Base-by-base conservation (phyloP, 1,140 invertebrate genomes). In the Apocrypta bakeri region DNA sequence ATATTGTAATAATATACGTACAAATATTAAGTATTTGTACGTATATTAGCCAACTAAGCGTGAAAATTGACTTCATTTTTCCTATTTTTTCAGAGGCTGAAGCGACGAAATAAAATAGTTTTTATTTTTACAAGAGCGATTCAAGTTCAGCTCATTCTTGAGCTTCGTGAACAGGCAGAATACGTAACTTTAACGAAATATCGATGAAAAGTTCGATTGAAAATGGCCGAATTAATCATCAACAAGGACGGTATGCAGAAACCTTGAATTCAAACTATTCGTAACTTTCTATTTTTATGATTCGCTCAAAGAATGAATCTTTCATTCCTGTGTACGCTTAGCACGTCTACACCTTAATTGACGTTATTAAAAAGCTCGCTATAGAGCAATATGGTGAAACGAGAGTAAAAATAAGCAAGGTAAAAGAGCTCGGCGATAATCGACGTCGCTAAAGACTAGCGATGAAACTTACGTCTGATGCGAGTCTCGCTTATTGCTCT, bases 381-480 rank as follows among this genome's bases (percentile, higher is more conserved):
- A 66, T 9, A 66, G 24, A 37, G 4, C 63, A 11, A 25, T 9
- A 66, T n/a, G 33, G 0, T 40, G 17, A 64, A 2, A 64, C 12
- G 11, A 33, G 21, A 40, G n/a, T n/a, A 61, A 84, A 40, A 7
- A 66, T n/a, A 80, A 31, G 33, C 9, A 76, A 63, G 76, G 40
- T 27, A 27, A 3, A 69, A 14, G 56, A 33, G 63, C 9, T 8
- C 27, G 33, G 72, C 63, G 69, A 78, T 61, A 66, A 27, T 66
- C 63, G 63, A 25, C 27, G 24, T 24, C 63, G 25, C 17, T 1
- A 56, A 56, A 56, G 21, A 31, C 17, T 24, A 66, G 27, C 27
- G 63, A 33, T 71, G 8, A 12, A 64, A 79, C 83, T 84, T 84
- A 84, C 83, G 33, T 64, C 11, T 42, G 71, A 21, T 27, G 33